Evolutionary conservation across 1,140 invertebrate genomes (phyloP), one percentile per base, ranked within the genome.

Genomic region (Drosophila busckii): DNA sequence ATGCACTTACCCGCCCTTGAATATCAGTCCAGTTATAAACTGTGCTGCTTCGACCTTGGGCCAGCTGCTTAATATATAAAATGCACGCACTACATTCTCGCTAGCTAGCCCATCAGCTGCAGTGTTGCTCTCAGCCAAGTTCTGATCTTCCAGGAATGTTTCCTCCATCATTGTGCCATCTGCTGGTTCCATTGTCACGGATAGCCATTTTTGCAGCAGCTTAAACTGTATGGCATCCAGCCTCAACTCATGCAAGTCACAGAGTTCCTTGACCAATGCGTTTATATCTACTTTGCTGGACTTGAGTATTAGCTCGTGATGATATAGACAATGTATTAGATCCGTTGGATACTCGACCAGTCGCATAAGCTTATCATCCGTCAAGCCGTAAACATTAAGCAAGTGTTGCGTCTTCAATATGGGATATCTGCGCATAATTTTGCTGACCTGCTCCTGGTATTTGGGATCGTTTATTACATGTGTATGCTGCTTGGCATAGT

Each of bases 351-450:
- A 89, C 34, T 90, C 87, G 5, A 88, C 87, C 13, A 90, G 84
- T 3, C 86, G 84, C 50, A 90, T 53, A 3, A 90, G 82, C 70
- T 90, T 89, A 54, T 91, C 90, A 50, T 89, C 89, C 2, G 88
- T 88, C 70, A 90, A 88, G 19, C 89, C 88, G 42, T 90, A 89
- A 70, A 90, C 88, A 44, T 90, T 87, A n/a, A 91, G 69, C 29
- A 88, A 85, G 64, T 90, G 90, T 26, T 89, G 88, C 0, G 90
- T 90, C 20, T 90, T 90, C 9, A 90, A 75, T 12, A 89, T 88
- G 7, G 89, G 88, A 85, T 90, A 88, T 37, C 90, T 85, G 3
- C 88, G 88, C 76, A 89, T 89, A 61, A 90, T 90, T 87, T 65
- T 88, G 48, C 23, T 88, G 71, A 58, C 87, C 80, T 46, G 88